Evolutionary conservation across 2,113 vertebrate species (phyloP).

Genomic region (Phaethon lepturus): DNA sequence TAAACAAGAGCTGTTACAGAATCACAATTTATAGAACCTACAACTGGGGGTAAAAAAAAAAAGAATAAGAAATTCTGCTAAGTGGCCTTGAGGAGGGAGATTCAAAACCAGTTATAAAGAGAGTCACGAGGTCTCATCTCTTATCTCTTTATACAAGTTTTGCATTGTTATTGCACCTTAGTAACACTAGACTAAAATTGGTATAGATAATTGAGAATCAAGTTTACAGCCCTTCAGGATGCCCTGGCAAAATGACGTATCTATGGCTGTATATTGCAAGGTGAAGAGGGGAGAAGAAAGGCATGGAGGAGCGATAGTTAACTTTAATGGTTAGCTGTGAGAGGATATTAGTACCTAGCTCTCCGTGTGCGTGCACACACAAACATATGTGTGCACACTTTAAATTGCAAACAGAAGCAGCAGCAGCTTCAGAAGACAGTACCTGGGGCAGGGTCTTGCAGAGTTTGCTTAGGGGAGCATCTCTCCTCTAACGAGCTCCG

Average conservation of each 20-base stretch:
- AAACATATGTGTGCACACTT: not conserved
- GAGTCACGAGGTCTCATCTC: not conserved
- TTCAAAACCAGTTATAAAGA: not conserved
- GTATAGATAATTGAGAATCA: not conserved
- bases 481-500: not conserved
- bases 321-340: not conserved
- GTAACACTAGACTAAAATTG: not conserved
- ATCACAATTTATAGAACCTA: not conserved
- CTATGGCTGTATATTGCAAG: too few relatives aligned
- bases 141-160: not conserved
- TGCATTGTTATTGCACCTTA: not conserved
- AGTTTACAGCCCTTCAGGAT: not conserved
- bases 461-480: not conserved
- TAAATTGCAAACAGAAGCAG: not conserved
- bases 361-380: not conserved
- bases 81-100: not conserved
- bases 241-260: not conserved
- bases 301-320: not conserved
- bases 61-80: not conserved
- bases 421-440: not conserved
- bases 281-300: not conserved
- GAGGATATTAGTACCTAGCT: not conserved
- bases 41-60: fast-evolving
- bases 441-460: too few relatives aligned
- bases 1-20: not conserved